These are phyloP conservation scores for Habropoda laboriosa DNA, from an alignment of 1,140 invertebrate species.

Conservation along the genomic window DNA sequence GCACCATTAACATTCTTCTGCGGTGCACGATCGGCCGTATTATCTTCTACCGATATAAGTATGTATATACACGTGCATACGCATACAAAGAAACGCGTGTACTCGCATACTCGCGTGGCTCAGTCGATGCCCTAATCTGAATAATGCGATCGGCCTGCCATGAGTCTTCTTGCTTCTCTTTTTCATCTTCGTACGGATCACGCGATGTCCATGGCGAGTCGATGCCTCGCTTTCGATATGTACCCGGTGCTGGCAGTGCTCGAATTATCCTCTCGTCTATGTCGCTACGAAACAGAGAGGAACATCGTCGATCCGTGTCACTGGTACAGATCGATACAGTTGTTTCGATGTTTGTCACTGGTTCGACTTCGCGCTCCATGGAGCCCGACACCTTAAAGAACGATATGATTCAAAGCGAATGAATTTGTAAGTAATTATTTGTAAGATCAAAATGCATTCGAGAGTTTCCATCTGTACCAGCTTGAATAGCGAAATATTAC, in stretches of 20 bases:
- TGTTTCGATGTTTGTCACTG: not conserved
- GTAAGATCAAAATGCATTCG: not conserved
- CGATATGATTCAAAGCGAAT: not conserved
- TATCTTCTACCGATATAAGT: conserved; percentile 58
- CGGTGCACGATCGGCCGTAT: conserved; percentile 54
- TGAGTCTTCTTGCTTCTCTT: conserved; percentile 44
- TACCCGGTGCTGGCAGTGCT: not conserved
- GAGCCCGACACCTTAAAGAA: not conserved
- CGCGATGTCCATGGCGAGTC: conserved; percentile 24
- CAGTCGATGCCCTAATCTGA: conserved; percentile 59
- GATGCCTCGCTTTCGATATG: conserved; percentile 22
- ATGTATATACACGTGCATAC: conserved; percentile 35
- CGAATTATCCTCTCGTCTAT: not conserved
- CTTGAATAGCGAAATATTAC: not conserved
- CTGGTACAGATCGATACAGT: not conserved
- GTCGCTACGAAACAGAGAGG: not conserved
- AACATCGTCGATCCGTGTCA: not conserved
- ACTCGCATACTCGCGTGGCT: conserved; percentile 44
- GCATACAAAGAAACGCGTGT: conserved; percentile 38
- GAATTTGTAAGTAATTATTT: too few relatives aligned
- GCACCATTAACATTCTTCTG: conserved; percentile 70
- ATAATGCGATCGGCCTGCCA: conserved; percentile 57
- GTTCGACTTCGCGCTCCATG: not conserved
- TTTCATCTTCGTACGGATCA: conserved; percentile 49
- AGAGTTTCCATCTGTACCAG: not conserved